Base-by-base conservation (phyloP, 2,797 vertebrate genomes). In the Acrossocheilus fasciatus region DNA sequence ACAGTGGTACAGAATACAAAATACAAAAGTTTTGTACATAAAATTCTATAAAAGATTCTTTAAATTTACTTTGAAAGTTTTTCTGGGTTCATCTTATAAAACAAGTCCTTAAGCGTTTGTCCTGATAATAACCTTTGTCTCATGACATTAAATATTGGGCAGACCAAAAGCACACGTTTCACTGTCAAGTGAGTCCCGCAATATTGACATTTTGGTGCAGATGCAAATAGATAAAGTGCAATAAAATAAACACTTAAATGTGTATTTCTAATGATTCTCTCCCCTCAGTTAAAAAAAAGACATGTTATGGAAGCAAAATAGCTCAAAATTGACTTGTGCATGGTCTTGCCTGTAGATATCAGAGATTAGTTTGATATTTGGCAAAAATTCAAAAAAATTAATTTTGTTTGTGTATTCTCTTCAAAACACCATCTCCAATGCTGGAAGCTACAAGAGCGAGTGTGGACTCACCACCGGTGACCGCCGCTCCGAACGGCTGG, bases 401-500 rank as follows among this genome's bases (percentile, higher is more conserved):
- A 6, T 34, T 26, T 5, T 54, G 10, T 36, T 23, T 54, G 17
- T 34, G 14, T 12, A 30, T 6, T 34, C 1, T 59, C 20, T 57
- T 78, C 36, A 39, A 43, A 39, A 59, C 54, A 26, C 6, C 18
- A 23, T 36, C 6, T 64, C 7, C 26, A 57, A 17, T 18, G 4
- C 18, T 20, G 14, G 6, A 30, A 54, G 7, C 36, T 20, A 47
- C 30, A 1, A 50, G 14, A 86, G 52, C 18, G 3, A 52, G 72
- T 20, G 41, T 52, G 86, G 41, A 93, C 97, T 88, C 95, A 98
- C 98, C 97, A 90, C 95, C 96, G 89, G 94, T 95, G 81, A 96
- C 95, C 54, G 96, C 91, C 69, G 96, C 92, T 7, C 96, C 96
- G 76, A 98, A 98, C 87, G 96, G 97, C 92, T 97, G 98, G 66